phyloP scores from a whole-genome alignment of 2,113 vertebrate genomes.

The Scomber scombrus region DNA sequence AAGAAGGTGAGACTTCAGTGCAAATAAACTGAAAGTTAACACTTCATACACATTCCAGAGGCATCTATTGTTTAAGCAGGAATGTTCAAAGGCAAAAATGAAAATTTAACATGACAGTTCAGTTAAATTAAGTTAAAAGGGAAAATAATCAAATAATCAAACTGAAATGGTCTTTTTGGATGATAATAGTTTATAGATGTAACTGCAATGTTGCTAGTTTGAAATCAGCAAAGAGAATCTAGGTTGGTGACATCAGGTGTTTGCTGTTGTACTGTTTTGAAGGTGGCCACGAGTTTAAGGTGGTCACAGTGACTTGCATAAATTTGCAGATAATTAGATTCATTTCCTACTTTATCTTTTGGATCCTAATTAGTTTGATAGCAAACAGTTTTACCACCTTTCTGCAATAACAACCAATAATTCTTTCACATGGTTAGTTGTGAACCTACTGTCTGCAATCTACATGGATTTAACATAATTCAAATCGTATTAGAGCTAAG shows the following conservation, averaged over 20 bases:
- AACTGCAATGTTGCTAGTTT: not conserved
- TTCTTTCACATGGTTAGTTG: not conserved
- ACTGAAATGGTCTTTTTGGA: not conserved
- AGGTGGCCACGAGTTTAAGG: too few species aligned
- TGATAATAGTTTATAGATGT: not conserved
- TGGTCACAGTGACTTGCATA: not conserved
- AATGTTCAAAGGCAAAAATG: not conserved
- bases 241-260: too few species aligned
- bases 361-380: not conserved
- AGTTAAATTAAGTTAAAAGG: not conserved
- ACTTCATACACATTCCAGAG: not conserved
- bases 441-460: constrained; percentile 5
- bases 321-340: too few species aligned
- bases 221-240: not conserved
- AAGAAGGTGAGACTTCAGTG: not conserved
- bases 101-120: not conserved
- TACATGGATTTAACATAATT: not conserved
- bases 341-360: not conserved
- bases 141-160: too few species aligned
- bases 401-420: not conserved
- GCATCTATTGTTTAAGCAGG: not conserved
- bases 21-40: not conserved
- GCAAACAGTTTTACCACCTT: not conserved
- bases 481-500: constrained; percentile 20
- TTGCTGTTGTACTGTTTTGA: too few species aligned